A percentile compares a stretch with the other conserved stretches of the same genome.
phyloP scores from a whole-genome alignment of 2,113 vertebrate genomes.

The Grantiella picta region DNA sequence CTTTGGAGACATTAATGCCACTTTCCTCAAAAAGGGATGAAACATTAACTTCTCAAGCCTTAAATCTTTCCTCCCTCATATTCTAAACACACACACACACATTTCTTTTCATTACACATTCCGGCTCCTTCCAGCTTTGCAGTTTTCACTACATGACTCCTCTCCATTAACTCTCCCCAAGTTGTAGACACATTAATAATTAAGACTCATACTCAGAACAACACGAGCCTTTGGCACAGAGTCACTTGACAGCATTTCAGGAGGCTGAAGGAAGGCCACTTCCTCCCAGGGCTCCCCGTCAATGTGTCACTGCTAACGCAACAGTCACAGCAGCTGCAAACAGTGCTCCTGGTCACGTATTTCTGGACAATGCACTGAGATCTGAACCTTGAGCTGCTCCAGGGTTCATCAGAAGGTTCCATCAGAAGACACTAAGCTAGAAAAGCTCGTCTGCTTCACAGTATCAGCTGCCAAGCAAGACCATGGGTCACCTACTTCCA shows the following conservation, averaged over 20 bases:
- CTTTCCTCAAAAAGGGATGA: not conserved
- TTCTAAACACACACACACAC: not conserved
- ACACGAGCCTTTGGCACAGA: not conserved
- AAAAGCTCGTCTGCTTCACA: not conserved
- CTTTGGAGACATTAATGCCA: not conserved
- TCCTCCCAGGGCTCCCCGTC: fast-evolving
- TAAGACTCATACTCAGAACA: not conserved
- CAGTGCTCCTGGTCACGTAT: not conserved
- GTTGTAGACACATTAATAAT: not conserved
- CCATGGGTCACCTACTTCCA: not conserved
- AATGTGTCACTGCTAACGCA: fast-evolving
- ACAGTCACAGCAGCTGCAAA: not conserved
- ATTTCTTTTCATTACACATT: not conserved
- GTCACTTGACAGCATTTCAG: not conserved
- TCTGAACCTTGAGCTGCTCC: not conserved
- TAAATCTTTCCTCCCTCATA: not conserved
- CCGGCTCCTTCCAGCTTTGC: not conserved
- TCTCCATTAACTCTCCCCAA: not conserved
- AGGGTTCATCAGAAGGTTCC: not conserved
- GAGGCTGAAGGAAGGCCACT: not conserved
- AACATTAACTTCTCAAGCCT: not conserved
- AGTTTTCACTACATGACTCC: not conserved
- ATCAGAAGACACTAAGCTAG: not conserved
- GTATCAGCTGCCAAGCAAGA: not conserved
- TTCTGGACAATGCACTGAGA: not conserved